These are phyloP conservation scores for Drosophila nr. perissopoda DNA, from an alignment of 2,888 invertebrate genomes.

Conservation along the genomic window DNA sequence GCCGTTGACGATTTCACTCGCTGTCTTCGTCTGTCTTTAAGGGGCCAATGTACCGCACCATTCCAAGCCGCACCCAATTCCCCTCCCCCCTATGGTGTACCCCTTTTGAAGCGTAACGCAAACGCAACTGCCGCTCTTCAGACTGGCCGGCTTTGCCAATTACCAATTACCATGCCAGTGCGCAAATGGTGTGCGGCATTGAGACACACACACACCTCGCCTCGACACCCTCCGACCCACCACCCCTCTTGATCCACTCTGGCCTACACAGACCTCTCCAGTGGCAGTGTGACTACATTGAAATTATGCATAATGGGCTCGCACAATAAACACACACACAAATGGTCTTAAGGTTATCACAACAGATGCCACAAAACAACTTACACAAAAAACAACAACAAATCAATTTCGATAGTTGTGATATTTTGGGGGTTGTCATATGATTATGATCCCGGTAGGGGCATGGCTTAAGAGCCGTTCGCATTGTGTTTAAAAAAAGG, in stretches of 20 bases:
- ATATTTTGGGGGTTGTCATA: constrained; percentile 23
- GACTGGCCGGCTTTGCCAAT: constrained; percentile 28
- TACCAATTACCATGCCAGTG: constrained; percentile 62
- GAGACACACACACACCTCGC: constrained; percentile 31
- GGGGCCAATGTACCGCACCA: constrained; percentile 69
- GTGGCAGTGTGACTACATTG: constrained; percentile 37
- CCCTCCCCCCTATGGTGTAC: not conserved
- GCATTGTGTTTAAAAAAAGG: not conserved
- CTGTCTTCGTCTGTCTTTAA: constrained; percentile 8
- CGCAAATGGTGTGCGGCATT: constrained; percentile 56
- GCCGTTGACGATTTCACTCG: constrained; percentile 68
- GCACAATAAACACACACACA: constrained; percentile 35
- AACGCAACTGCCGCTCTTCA: constrained; percentile 28
- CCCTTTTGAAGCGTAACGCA: constrained; percentile 16
- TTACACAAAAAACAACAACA: constrained; percentile 17
- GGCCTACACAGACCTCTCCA: not conserved
- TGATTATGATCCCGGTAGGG: constrained; percentile 18
- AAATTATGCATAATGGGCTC: constrained; percentile 62
- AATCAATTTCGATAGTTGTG: constrained; percentile 34
- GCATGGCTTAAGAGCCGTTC: constrained; percentile 5
- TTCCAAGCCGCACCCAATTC: not conserved
- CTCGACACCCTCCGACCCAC: constrained; percentile 4
- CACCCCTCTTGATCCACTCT: not conserved
- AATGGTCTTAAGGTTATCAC: constrained; percentile 58
- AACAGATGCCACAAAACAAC: constrained; percentile 42